phyloP scores from a whole-genome alignment of 2,113 vertebrate species.

The Rhinoptilus africanus region DNA sequence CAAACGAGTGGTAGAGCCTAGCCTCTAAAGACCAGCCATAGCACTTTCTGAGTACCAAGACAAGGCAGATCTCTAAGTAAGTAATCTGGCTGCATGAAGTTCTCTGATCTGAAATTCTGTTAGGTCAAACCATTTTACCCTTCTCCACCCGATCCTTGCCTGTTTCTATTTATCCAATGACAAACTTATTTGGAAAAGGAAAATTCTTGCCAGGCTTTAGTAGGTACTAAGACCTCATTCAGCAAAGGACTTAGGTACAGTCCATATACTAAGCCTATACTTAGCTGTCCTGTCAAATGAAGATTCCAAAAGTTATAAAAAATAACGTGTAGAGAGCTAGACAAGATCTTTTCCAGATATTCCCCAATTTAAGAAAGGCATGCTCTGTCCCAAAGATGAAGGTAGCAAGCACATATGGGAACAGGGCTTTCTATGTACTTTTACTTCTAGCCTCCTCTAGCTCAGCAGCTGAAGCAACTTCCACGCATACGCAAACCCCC shows the following conservation, averaged over 20 bases:
- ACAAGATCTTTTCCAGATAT: not conserved
- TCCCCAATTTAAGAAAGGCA: not conserved
- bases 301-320: not conserved
- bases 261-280: not conserved
- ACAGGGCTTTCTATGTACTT: not conserved
- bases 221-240: not conserved
- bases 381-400: not conserved
- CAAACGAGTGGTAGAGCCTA: not conserved
- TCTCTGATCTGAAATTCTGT: not conserved
- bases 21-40: not conserved
- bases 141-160: not conserved
- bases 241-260: not conserved
- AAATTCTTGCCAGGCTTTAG: not conserved
- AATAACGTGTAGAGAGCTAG: not conserved
- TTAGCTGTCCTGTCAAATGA: not conserved
- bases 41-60: not conserved
- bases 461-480: not conserved
- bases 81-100: not conserved
- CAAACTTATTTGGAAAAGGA: not conserved
- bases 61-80: not conserved
- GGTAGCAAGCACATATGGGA: not conserved
- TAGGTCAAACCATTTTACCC: not conserved
- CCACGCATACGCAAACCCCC: rapidly evolving
- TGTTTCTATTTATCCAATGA: not conserved
- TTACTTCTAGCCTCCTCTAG: not conserved